Conservation (phyloP, 2,888 invertebrate species). For the Hoplodrina ambigua region DNA sequence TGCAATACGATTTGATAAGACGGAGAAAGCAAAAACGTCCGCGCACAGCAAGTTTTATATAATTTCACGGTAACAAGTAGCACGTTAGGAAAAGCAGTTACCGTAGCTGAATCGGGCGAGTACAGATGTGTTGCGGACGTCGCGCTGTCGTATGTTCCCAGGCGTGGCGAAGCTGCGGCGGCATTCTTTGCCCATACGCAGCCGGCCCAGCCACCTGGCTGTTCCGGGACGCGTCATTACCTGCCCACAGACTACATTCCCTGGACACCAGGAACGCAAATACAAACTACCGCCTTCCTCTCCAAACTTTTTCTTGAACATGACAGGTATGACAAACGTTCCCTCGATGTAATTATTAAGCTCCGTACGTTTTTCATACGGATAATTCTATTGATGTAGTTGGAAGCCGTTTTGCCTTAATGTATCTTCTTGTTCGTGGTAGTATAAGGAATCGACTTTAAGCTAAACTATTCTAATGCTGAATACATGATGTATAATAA, state of each 20-base stretch:
- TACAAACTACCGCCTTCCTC: conserved; percentile 81
- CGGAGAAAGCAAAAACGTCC: conserved; percentile 34
- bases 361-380: conserved; percentile 66
- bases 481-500: conserved; percentile 5
- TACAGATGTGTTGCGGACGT: conserved; percentile 73
- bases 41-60: conserved; percentile 40
- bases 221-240: conserved; percentile 84
- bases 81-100: conserved; percentile 75
- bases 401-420: conserved; percentile 57
- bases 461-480: conserved; percentile 35
- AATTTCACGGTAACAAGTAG: conserved; percentile 60
- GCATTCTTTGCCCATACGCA: conserved; percentile 88
- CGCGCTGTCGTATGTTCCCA: conserved; percentile 79
- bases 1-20: conserved; percentile 20
- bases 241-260: conserved; percentile 79
- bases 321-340: conserved; percentile 70
- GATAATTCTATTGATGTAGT: conserved; percentile 63
- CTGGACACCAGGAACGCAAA: conserved; percentile 80
- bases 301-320: conserved; percentile 76
- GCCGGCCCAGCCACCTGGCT: conserved; percentile 80
- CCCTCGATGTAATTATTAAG: conserved; percentile 69
- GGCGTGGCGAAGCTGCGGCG: conserved; percentile 74
- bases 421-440: conserved; percentile 44
- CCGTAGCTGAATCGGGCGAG: conserved; percentile 73
- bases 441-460: conserved; percentile 31